Evolutionary conservation across 2,888 invertebrate genomes (phyloP).

Genomic region (Axea sp.): DNA sequence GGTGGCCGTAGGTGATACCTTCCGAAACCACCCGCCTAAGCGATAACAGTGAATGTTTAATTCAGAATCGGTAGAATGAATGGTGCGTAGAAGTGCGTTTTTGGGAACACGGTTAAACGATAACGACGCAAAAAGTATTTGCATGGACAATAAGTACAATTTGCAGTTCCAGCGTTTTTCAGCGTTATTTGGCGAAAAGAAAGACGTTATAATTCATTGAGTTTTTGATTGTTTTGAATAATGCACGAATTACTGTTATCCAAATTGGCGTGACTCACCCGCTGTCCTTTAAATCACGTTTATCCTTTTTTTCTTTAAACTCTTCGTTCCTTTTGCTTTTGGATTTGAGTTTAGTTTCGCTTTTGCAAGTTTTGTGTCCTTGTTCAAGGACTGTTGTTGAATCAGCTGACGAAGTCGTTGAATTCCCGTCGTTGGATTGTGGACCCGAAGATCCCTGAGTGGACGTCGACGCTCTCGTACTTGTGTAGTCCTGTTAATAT

Average conservation of each 20-base stretch:
- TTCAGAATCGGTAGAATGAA: too few relatives aligned
- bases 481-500: constrained; percentile 74
- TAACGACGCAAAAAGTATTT: too few relatives aligned
- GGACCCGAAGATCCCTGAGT: constrained; percentile 67
- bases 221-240: too few relatives aligned
- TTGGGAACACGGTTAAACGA: too few relatives aligned
- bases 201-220: background rate
- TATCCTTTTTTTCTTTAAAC: constrained; percentile 71
- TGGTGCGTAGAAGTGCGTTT: too few relatives aligned
- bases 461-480: constrained; percentile 74
- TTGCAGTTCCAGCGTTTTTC: too few relatives aligned
- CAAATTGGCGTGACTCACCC: constrained; percentile 64
- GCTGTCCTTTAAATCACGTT: constrained; percentile 71
- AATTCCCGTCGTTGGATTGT: constrained; percentile 69
- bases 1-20: too few relatives aligned
- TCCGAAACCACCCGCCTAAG: constrained; percentile 52
- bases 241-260: too few relatives aligned
- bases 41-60: constrained; percentile 4
- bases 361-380: constrained; percentile 69
- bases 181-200: too few relatives aligned
- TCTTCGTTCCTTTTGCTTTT: constrained; percentile 74
- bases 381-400: constrained; percentile 70
- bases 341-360: constrained; percentile 70
- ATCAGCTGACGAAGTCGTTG: constrained; percentile 68
- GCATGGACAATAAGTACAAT: too few relatives aligned